Percentiles rank a stretch among this genome's conserved stretches.
phyloP scores from a whole-genome alignment of 2,113 vertebrate species.

The Rhadina sibilatrix region DNA sequence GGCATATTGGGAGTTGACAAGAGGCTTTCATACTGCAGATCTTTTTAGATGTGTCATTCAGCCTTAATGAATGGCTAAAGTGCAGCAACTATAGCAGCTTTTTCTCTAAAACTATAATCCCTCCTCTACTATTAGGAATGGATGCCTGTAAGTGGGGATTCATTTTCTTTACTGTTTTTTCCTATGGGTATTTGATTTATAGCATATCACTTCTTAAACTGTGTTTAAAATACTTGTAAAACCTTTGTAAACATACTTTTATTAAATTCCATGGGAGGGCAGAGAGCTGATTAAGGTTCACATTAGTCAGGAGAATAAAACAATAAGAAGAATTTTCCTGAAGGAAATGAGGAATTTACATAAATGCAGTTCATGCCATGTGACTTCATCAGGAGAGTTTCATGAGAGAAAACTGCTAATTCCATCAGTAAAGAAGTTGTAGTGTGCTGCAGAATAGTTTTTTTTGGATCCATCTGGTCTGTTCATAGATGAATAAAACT shows the following conservation, averaged over 20 bases:
- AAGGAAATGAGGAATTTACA: slow-evolving; percentile 34
- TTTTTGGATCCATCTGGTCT: slow-evolving; percentile 14
- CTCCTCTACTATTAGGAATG: not conserved
- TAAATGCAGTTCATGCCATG: not conserved
- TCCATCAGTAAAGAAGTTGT: not conserved
- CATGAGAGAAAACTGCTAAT: not conserved
- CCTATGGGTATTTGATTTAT: not conserved
- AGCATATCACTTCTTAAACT: not conserved
- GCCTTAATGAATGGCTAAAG: not conserved
- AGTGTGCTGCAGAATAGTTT: not conserved
- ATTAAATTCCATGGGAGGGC: not conserved
- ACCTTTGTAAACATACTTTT: slow-evolving; percentile 15
- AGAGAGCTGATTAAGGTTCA: not conserved
- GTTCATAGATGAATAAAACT: not conserved
- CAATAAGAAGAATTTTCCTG: not conserved
- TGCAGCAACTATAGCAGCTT: not conserved
- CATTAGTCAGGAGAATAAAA: slow-evolving; percentile 24
- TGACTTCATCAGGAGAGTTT: not conserved
- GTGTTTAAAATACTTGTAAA: slow-evolving; percentile 19
- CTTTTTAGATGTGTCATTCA: not conserved
- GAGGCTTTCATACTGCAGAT: not conserved
- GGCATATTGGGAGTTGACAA: not conserved
- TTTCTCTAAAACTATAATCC: not conserved
- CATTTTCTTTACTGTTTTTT: not conserved
- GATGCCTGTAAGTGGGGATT: not conserved